Evolutionary conservation across 2,797 vertebrate species (phyloP), one percentile per base, ranked within the genome.

Genomic region (Acropternis orthonyx): DNA sequence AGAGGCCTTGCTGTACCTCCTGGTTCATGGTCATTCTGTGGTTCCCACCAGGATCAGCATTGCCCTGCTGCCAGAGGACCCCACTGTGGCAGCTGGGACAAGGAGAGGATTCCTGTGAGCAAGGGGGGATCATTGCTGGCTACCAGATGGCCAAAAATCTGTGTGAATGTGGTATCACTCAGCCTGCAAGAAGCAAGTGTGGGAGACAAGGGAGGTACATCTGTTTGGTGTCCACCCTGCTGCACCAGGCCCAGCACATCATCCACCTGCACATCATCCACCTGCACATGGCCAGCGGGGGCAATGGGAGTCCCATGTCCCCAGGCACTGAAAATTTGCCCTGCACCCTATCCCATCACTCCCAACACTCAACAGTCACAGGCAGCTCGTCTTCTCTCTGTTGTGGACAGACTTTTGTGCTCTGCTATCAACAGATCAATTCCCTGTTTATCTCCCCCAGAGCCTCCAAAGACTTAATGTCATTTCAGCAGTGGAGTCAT

Each of bases 121-220:
- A 93, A 95, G 30, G 94, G 97, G 15, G 98, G 98, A 55, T 98
- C 96, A 2, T 58, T 98, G 77, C 88, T 81, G 55, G 97, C 98
- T 36, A 88, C 76, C 59, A 89, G 43, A 30, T 27, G 36, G 44
- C 59, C 94, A 41, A 89, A 94, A 2, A 68, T 95, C 20, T 30
- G n/a, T 0, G 79, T 98, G 81, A 95, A 98, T 56, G 75, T 94
- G 3, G 51, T 56, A 39, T 98, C 98, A 2, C 72, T 99, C 84
- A 96, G 72, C 34, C 96, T 99, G 62, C 95, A 81, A 71, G 85
- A 61, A 48, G 95, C 98, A 65, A 97, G 95, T n/a, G 76, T 98
- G 55, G 48, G 39, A 15, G 98, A 99, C 1, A 98, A 89, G 98
- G 98, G 26, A 95, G 96, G 3, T 98, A 99, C 95, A 98, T 99